These are phyloP conservation scores for Sarcophaga rosellei DNA, from an alignment of 2,888 invertebrate genomes.

Conservation along the genomic window DNA sequence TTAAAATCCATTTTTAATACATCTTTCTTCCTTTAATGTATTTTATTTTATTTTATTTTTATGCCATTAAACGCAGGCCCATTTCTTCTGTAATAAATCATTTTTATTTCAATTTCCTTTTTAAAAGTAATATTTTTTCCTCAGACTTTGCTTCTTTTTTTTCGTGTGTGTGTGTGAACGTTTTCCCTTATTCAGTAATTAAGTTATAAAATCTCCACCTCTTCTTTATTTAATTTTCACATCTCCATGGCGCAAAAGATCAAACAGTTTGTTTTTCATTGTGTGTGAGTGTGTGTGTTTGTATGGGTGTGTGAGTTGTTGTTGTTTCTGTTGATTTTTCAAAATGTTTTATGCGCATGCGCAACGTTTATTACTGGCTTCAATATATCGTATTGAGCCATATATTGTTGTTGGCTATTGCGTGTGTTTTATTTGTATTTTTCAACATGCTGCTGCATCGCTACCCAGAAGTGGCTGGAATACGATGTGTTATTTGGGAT, in stretches of 20 bases:
- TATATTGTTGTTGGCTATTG: constrained; percentile 54
- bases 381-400: constrained; percentile 59
- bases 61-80: constrained; percentile 9
- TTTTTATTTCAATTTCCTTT: neutral
- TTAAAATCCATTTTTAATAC: too few relatives aligned
- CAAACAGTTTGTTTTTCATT: constrained; percentile 59
- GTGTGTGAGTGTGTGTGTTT: constrained; percentile 24
- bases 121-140: neutral
- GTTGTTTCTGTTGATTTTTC: constrained; percentile 5
- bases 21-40: neutral
- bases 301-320: neutral
- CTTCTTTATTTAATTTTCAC: constrained; percentile 64
- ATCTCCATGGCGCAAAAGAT: constrained; percentile 57
- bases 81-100: constrained; percentile 35
- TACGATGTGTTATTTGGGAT: neutral
- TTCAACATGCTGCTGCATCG: constrained; percentile 1
- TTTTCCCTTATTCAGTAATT: constrained; percentile 50
- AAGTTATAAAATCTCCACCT: constrained; percentile 62
- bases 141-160: constrained; percentile 23
- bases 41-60: too few relatives aligned
- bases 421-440: neutral
- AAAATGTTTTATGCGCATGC: constrained; percentile 64
- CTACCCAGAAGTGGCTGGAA: constrained; percentile 14
- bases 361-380: constrained; percentile 63
- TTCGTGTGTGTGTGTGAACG: neutral